These are phyloP conservation scores for Empis stercorea DNA, from an alignment of 2,888 invertebrate species.

Conservation along the genomic window DNA sequence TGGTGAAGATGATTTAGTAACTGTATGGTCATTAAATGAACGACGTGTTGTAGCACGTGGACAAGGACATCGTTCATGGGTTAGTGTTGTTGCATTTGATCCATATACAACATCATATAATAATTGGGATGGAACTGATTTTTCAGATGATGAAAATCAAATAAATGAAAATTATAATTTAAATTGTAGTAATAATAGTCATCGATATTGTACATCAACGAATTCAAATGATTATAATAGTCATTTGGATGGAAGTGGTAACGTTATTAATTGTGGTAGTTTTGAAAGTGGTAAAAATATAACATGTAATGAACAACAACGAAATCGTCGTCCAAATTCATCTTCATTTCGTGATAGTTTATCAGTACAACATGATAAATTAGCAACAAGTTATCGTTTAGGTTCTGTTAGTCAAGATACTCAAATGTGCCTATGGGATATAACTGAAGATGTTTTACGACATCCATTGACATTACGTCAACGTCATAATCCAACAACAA, in stretches of 20 bases:
- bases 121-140: constrained; percentile 43
- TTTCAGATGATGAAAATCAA: constrained; percentile 45
- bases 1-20: constrained; percentile 97
- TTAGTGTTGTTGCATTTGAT: constrained; percentile 91
- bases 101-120: constrained; percentile 66
- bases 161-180: constrained; percentile 25
- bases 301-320: constrained; percentile 22
- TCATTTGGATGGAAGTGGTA: constrained; percentile 19
- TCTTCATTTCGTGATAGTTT: constrained; percentile 31
- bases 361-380: constrained; percentile 32
- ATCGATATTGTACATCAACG: not conserved
- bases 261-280: constrained; percentile 25
- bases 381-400: constrained; percentile 62
- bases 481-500: constrained; percentile 23
- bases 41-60: constrained; percentile 92
- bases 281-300: constrained; percentile 20
- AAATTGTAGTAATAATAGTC: not conserved
- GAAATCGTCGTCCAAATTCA: constrained; percentile 28
- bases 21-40: constrained; percentile 90
- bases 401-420: constrained; percentile 98
- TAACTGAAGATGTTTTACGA: constrained; percentile 85
- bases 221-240: constrained; percentile 7
- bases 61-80: constrained; percentile 97
- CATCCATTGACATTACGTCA: constrained; percentile 44
- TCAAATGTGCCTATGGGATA: constrained; percentile 94